Percentiles rank a stretch among this genome's conserved stretches.
Evolutionary conservation across 64 coral and sea anemone species (phyloP).

Genomic region (Montipora efflorescens): DNA sequence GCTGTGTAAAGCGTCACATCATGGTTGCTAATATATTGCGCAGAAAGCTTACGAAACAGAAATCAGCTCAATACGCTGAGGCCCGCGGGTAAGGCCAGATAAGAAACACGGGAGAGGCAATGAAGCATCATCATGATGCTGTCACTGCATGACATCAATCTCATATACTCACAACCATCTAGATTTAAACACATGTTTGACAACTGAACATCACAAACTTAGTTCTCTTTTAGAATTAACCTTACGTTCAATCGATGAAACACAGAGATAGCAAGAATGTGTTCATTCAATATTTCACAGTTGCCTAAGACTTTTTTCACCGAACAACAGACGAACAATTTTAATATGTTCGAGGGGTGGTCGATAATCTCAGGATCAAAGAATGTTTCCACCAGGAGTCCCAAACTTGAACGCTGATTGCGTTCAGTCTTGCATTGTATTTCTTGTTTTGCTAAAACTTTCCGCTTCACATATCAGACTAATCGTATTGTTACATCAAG

Average conservation of each 20-base stretch:
- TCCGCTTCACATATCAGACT: too few species aligned
- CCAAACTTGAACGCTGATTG: background rate
- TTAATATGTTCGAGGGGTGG: background rate
- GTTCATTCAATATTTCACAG: background rate
- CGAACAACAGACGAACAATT: background rate
- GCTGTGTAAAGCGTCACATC: too few species aligned
- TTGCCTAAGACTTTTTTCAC: too few species aligned
- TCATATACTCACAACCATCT: background rate
- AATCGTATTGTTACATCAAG: too few species aligned
- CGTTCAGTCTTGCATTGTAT: too few species aligned
- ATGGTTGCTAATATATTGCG: too few species aligned
- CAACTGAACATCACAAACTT: background rate
- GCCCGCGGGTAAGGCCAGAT: too few species aligned
- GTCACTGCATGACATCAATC: background rate
- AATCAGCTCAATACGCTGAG: too few species aligned
- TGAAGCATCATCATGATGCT: background rate
- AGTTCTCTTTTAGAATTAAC: background rate
- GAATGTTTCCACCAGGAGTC: background rate
- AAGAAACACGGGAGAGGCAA: background rate
- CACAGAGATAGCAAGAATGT: background rate
- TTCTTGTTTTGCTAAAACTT: too few species aligned
- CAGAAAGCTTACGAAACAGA: too few species aligned
- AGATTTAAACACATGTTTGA: background rate
- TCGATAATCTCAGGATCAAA: background rate
- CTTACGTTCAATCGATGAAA: background rate